Evolutionary conservation across 2,113 vertebrate genomes (phyloP), one percentile per base, ranked within the genome.

Genomic region (Paracanthobrama guichenoti): DNA sequence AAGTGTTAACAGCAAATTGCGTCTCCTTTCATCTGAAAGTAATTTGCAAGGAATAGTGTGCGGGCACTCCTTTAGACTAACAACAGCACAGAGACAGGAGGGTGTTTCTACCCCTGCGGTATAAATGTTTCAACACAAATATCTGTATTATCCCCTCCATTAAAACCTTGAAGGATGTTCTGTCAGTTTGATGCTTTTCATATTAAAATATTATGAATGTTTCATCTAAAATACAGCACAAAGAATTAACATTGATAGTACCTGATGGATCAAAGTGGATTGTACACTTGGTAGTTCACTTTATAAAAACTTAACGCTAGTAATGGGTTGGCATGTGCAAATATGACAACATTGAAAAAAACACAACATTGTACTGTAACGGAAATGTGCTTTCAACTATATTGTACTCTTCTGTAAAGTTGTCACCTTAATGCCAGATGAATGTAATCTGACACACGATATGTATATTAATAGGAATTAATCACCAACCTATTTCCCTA

Each of bases 81-180:
- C 12, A 46, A 84, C 62, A 9, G 72, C 31, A 67, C 4, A 26
- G 44, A 22, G 39, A 74, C 12, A 42, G 31, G 76, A 10, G 44
- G 35, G 24, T 39, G 48, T 72, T 72, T 72, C 50, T 11, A 72
- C 18, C 46, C 42, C 39, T 59, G 35, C 53, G 7, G 11, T 48
- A 74, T 80, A 60, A 57, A 77, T 84, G 60, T 84, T 84, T 84
- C 59, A 78, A 72, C 48, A 81, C 48, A 35, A 26, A 71, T 48
- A 82, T n/a, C 66, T 57, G 20, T 31, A 48, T 48, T 35, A 16
- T 24, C 26, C 12, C 22, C 24, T 66, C 39, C 42, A 50, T 62
- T 67, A 39, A 55, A 84, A 67, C 83, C 46, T 16, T 6, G 12
- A 24, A 31, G 48, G 66, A 67, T 7, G 2, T 18, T 20, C 66